Evolutionary conservation across 2,113 vertebrate species (phyloP).

Genomic region (Psittacus erithacus): DNA sequence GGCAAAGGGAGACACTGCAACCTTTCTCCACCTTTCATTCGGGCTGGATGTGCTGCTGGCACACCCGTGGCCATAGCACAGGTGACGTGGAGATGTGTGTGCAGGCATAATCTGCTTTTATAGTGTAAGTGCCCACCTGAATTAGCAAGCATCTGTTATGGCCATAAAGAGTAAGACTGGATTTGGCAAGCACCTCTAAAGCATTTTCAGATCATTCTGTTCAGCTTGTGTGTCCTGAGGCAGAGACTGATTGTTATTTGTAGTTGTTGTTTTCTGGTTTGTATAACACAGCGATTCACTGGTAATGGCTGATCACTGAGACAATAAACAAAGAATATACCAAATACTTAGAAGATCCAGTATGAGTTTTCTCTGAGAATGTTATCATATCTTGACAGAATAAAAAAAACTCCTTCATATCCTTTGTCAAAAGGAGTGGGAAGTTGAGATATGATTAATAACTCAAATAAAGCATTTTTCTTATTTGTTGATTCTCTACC

Average conservation of each 20-base stretch:
- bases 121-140: not conserved
- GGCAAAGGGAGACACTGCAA: not conserved
- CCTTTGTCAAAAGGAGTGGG: not conserved
- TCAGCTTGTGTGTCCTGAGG: slow-evolving; percentile 17
- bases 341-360: not conserved
- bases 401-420: not conserved
- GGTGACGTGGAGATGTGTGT: not conserved
- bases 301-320: not conserved
- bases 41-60: not conserved
- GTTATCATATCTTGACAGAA: not conserved
- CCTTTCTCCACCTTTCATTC: not conserved
- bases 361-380: not conserved
- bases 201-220: not conserved
- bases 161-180: not conserved
- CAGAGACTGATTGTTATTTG: slow-evolving; percentile 23
- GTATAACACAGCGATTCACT: not conserved
- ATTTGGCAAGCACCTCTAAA: slow-evolving; percentile 12
- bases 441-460: not conserved
- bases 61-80: not conserved
- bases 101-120: not conserved
- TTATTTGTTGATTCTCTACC: not conserved
- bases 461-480: not conserved
- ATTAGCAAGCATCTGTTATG: slow-evolving; percentile 25
- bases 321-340: slow-evolving; percentile 2
- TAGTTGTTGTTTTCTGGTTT: slow-evolving; percentile 26